phyloP scores from a whole-genome alignment of 2,113 vertebrate species.

The Solenodon paradoxus region DNA sequence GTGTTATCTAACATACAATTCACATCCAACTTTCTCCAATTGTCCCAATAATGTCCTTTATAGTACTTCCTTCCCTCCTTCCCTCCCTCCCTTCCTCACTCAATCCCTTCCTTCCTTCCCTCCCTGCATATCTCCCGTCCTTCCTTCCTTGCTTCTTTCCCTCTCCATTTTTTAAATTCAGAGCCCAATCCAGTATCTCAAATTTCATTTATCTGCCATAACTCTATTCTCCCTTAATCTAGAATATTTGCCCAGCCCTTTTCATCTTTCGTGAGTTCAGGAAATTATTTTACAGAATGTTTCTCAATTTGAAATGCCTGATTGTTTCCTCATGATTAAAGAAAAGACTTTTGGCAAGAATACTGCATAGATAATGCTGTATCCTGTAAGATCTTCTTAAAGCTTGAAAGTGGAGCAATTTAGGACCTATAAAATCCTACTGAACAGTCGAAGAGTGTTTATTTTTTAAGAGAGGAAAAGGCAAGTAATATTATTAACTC shows the following conservation, averaged over 20 bases:
- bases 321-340: not conserved
- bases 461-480: not conserved
- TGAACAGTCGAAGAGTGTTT: not conserved
- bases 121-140: not conserved
- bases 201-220: not conserved
- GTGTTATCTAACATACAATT: not conserved
- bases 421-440: not conserved
- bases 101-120: not conserved
- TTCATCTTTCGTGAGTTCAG: not conserved
- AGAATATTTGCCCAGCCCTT: not conserved
- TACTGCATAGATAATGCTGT: not conserved
- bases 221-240: not conserved
- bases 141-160: not conserved
- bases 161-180: not conserved
- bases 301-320: conserved; percentile 14
- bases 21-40: not conserved
- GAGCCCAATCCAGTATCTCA: not conserved
- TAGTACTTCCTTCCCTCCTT: not conserved
- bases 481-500: not conserved
- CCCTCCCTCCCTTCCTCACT: not conserved
- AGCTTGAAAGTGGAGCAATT: not conserved
- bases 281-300: not conserved
- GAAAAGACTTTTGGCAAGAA: not conserved
- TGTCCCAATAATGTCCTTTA: not conserved
- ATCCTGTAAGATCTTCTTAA: not conserved